A percentile compares a stretch with the other conserved stretches of the same genome.
phyloP scores from a whole-genome alignment of 2,113 vertebrate genomes.

The Ia io region DNA sequence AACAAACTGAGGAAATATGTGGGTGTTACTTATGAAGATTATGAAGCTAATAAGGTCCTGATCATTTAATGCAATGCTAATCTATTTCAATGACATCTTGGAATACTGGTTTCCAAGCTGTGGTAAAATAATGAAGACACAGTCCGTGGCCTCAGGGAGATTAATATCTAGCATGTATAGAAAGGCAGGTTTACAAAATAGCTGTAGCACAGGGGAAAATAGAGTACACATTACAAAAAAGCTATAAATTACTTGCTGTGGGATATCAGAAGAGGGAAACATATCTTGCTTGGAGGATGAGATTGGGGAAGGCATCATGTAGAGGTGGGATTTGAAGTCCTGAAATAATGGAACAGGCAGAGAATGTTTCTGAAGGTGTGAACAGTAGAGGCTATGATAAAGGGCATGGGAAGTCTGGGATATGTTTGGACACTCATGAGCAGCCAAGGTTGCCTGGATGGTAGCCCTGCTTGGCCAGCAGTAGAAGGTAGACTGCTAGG shows the following conservation, averaged over 20 bases:
- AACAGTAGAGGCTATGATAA: not conserved
- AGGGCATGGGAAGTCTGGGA: not conserved
- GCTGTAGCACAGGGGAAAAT: not conserved
- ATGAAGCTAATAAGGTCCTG: not conserved
- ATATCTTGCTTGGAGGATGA: not conserved
- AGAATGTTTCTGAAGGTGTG: not conserved
- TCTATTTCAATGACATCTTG: not conserved
- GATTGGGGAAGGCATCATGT: not conserved
- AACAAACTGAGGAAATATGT: not conserved
- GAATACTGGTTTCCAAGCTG: not conserved
- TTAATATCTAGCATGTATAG: not conserved
- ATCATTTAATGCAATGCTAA: not conserved
- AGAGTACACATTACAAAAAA: not conserved
- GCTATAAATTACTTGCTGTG: not conserved
- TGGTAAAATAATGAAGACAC: not conserved
- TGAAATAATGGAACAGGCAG: not conserved
- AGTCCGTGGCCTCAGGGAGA: not conserved
- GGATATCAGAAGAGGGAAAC: not conserved
- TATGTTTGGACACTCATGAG: accelerated
- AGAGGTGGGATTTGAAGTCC: not conserved
- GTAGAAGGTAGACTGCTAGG: not conserved
- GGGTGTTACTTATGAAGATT: not conserved
- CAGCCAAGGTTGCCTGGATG: no score
- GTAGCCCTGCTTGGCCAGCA: accelerated
- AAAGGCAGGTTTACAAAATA: not conserved